Percentiles rank a stretch among this genome's conserved stretches.
These are phyloP conservation scores for Saguinus midas DNA, from an alignment of 2,113 vertebrate species.

Conservation along the genomic window DNA sequence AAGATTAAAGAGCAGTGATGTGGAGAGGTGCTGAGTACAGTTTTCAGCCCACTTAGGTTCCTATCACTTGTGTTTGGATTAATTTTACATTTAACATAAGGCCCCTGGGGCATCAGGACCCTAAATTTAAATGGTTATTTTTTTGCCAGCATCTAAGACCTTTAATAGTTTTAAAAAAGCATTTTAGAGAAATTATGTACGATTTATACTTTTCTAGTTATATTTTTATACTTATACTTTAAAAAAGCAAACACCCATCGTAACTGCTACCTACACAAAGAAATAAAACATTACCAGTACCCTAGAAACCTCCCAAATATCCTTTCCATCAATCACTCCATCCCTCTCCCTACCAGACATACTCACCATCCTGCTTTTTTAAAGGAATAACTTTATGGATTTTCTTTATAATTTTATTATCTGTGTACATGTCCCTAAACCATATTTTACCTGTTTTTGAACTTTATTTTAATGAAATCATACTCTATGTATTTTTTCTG, in stretches of 20 bases:
- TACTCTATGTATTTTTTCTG: not conserved
- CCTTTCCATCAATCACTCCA: not conserved
- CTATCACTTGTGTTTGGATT: not conserved
- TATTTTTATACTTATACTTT: not conserved
- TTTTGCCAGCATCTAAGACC: not conserved
- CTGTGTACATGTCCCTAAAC: not conserved
- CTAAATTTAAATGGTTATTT: not conserved
- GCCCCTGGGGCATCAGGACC: not conserved
- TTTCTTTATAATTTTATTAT: not conserved
- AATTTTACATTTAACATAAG: constrained; percentile 5
- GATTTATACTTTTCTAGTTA: constrained; percentile 11
- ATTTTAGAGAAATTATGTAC: not conserved
- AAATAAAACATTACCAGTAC: not conserved
- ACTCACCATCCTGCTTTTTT: not conserved
- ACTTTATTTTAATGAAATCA: not conserved
- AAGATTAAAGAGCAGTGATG: not conserved
- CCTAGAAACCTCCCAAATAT: not conserved
- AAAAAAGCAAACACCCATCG: not conserved
- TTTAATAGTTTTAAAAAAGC: not conserved
- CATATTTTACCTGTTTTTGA: not conserved
- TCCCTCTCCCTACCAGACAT: not conserved
- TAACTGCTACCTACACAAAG: not conserved
- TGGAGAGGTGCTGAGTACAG: not conserved
- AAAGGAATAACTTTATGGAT: not conserved
- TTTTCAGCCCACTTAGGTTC: not conserved